These are phyloP conservation scores for Excalfactoria chinensis DNA, from an alignment of 2,113 vertebrate species.

Conservation along the genomic window DNA sequence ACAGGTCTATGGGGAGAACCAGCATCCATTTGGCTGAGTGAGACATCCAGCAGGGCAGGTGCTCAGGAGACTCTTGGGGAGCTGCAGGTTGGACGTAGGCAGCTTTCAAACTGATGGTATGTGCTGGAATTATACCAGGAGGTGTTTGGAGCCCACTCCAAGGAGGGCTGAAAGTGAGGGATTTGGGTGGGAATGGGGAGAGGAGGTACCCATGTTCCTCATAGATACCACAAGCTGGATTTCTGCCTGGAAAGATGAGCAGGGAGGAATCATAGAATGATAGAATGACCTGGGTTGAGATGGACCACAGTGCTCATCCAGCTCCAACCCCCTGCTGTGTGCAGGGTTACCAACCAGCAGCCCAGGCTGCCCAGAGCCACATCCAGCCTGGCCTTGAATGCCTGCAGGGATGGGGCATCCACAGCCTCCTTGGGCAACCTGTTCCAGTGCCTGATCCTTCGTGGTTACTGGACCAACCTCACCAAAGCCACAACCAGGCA, in stretches of 20 bases:
- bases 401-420: no score
- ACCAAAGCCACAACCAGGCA: not conserved
- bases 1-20: not conserved
- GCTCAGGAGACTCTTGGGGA: not conserved
- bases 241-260: not conserved
- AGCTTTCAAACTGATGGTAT: not conserved
- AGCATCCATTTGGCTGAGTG: not conserved
- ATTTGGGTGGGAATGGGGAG: not conserved
- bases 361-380: no score
- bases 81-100: not conserved
- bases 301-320: no score
- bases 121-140: not conserved
- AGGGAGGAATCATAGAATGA: no score
- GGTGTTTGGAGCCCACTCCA: not conserved
- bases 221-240: not conserved
- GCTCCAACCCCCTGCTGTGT: no score
- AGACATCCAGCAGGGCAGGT: not conserved
- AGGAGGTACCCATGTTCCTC: not conserved
- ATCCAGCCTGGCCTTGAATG: no score
- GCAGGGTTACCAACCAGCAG: no score
- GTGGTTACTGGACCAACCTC: not conserved
- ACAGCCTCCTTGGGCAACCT: no score
- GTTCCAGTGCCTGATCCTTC: no score
- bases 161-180: not conserved
- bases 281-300: no score